A percentile compares a stretch with the other conserved stretches of the same genome.
Evolutionary conservation across 1,140 invertebrate species (phyloP).

Genomic region (Antheraea pernyi): DNA sequence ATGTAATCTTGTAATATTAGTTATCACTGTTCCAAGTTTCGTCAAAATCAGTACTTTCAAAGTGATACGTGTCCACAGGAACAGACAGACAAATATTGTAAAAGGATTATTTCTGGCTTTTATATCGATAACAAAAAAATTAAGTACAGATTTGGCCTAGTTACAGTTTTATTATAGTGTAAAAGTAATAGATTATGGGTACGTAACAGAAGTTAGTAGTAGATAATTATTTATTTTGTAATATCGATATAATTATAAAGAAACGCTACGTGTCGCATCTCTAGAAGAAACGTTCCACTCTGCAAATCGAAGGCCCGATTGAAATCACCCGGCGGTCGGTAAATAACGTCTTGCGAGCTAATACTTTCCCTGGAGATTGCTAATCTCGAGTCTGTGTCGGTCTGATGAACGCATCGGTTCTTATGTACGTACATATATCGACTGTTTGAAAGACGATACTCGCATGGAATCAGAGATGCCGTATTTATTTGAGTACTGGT

Average conservation of each 20-base stretch:
- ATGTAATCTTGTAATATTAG: no score
- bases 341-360: slow-evolving; percentile 61
- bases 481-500: neutral
- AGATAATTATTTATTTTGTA: neutral
- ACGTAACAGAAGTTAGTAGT: no score
- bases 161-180: no score
- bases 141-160: no score
- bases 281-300: slow-evolving; percentile 34
- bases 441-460: slow-evolving; percentile 4
- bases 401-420: slow-evolving; percentile 28
- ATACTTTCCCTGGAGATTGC: slow-evolving; percentile 60
- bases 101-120: no score
- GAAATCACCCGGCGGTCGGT: slow-evolving; percentile 57
- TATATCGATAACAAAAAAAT: no score
- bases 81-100: no score
- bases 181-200: no score
- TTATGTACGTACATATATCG: neutral
- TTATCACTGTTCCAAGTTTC: no score
- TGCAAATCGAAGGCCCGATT: slow-evolving; percentile 57
- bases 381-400: slow-evolving; percentile 41
- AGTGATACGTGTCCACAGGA: no score
- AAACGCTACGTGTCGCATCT: slow-evolving; percentile 7
- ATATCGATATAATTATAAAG: slow-evolving; percentile 3
- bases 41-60: no score
- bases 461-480: slow-evolving; percentile 1